These are phyloP conservation scores for Aspidiotus rigidus DNA, from an alignment of 2,888 invertebrate genomes.

Conservation along the genomic window DNA sequence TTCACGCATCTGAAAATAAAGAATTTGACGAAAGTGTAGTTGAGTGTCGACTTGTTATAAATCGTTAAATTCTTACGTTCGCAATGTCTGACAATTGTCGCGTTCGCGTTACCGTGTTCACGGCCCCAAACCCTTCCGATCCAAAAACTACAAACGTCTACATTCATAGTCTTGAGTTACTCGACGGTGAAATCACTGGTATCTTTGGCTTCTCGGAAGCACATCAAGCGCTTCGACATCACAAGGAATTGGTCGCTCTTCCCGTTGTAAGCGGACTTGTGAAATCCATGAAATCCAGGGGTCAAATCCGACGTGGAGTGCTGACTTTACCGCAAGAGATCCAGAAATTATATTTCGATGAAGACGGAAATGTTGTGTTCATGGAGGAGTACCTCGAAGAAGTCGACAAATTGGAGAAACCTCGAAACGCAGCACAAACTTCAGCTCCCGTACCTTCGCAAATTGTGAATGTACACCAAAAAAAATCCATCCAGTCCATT, in stretches of 20 bases:
- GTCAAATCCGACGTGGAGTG: neutral
- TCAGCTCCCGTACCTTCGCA: neutral
- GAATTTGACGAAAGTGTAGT: too few species aligned
- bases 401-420: too few species aligned
- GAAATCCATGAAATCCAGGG: too few species aligned
- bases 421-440: too few species aligned
- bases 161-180: neutral
- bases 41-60: too few species aligned
- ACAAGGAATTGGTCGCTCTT: neutral
- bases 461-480: neutral
- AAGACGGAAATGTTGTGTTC: neutral
- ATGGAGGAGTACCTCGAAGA: too few species aligned
- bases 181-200: neutral
- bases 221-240: neutral
- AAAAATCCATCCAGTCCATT: constrained; percentile 4
- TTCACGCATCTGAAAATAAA: too few species aligned
- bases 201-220: too few species aligned
- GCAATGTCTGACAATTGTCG: too few species aligned
- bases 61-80: too few species aligned
- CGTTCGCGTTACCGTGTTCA: too few species aligned
- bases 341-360: neutral
- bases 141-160: neutral
- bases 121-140: too few species aligned
- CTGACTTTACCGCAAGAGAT: neutral
- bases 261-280: neutral